Evolutionary conservation across 2,888 invertebrate species (phyloP).

Genomic region (Rhamphomyia laevipes): DNA sequence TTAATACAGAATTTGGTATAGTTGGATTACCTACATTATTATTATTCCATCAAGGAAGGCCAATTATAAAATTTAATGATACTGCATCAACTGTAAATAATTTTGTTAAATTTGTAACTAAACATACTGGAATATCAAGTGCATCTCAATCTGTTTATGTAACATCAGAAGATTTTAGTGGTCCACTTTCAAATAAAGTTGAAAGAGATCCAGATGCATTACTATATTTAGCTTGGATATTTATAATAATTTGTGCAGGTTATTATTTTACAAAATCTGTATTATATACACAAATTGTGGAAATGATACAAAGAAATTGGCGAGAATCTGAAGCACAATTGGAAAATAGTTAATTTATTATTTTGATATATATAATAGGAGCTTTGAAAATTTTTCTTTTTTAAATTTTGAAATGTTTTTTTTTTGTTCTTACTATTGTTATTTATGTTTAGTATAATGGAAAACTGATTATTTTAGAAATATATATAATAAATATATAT

Average conservation of each 20-base stretch:
- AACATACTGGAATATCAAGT: constrained; percentile 57
- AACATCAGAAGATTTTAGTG: constrained; percentile 62
- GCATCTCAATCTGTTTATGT: constrained; percentile 50
- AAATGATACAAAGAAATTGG: constrained; percentile 77
- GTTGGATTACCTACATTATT: constrained; percentile 81
- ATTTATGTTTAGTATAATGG: too few species aligned
- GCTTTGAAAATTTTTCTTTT: too few species aligned
- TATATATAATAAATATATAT: too few species aligned
- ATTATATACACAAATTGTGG: constrained; percentile 68
- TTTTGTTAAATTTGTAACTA: constrained; percentile 65
- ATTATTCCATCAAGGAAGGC: constrained; percentile 79
- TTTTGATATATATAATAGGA: neutral
- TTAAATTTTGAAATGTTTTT: too few species aligned
- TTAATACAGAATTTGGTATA: constrained; percentile 84
- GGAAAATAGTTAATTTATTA: constrained; percentile 19
- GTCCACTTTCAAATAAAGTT: constrained; percentile 70
- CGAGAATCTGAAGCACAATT: constrained; percentile 56
- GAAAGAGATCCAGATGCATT: constrained; percentile 69
- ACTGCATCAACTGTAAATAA: constrained; percentile 67
- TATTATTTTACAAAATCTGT: constrained; percentile 67
- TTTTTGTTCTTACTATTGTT: too few species aligned
- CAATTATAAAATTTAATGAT: constrained; percentile 74
- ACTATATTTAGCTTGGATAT: constrained; percentile 72
- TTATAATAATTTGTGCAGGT: constrained; percentile 60
- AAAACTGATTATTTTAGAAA: too few species aligned